Conservation (phyloP, 2,888 invertebrate species). For the Macrosoma leucophasiata region DNA sequence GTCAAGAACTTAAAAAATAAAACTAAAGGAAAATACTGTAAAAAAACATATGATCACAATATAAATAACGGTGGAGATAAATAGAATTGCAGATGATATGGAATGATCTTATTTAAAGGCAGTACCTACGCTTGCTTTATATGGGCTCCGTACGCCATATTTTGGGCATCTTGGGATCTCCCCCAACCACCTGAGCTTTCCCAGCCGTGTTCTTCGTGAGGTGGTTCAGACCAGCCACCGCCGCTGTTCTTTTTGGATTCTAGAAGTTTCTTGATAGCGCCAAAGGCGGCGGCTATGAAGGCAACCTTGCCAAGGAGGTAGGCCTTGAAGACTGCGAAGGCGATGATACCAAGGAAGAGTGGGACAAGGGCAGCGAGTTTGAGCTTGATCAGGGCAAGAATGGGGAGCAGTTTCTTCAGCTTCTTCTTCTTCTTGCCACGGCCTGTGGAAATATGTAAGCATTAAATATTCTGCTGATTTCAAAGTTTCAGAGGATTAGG, state of each 20-base stretch:
- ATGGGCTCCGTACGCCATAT: constrained; percentile 82
- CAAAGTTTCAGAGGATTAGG: too few species aligned
- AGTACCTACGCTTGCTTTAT: constrained; percentile 52
- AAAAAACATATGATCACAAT: constrained; percentile 31
- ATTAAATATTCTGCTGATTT: too few species aligned
- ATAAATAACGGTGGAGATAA: constrained; percentile 41
- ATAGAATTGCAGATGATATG: constrained; percentile 12
- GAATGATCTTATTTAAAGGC: constrained; percentile 10
- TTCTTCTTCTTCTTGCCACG: constrained; percentile 87
- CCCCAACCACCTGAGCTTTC: constrained; percentile 77
- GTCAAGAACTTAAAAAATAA: constrained; percentile 35
- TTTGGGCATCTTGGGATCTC: constrained; percentile 79
- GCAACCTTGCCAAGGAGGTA: constrained; percentile 89
- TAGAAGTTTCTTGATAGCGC: constrained; percentile 80
- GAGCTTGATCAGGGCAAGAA: constrained; percentile 85
- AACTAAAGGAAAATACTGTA: constrained; percentile 32
- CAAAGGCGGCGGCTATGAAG: constrained; percentile 83
- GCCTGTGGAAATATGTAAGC: constrained; percentile 74
- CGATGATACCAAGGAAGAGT: constrained; percentile 82
- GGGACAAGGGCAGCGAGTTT: constrained; percentile 86
- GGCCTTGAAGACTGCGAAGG: constrained; percentile 88
- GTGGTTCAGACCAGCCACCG: constrained; percentile 81
- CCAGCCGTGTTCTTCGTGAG: constrained; percentile 75
- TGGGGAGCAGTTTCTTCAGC: constrained; percentile 84
- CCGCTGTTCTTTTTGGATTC: constrained; percentile 82